Evolutionary conservation across 2,888 invertebrate genomes (phyloP), one percentile per base, ranked within the genome.

Genomic region (Netelia inedita): DNA sequence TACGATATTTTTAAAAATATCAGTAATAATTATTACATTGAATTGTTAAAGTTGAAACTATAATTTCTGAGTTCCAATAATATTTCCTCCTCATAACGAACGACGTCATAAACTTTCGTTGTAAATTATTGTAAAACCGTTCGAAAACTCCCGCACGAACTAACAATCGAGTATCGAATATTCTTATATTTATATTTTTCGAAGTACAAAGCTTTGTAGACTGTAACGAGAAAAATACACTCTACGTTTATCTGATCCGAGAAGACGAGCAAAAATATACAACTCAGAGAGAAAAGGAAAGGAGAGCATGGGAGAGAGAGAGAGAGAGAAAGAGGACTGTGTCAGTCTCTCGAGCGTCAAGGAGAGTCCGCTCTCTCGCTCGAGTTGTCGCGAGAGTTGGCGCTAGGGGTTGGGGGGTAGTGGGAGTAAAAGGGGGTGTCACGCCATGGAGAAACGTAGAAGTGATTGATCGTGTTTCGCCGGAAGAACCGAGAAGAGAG

Each of bases 401-500:
- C 75, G 83, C 86, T 82, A 88, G 90, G 91, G 92, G 91, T 66
- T 91, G 91, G 89, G 84, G 35, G 35, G 16, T 9, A 57, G 91
- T 65, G 66, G 91, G 91, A 89, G 92, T 88, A 89, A 88, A 91
- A 91, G 92, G 88, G 71, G 92, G 92, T 93, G 92, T 93, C 93
- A 92, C 88, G 92, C 91, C 89, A 90, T 90, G 90, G 90, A 83
- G 89, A 89, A 90, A 89, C 91, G 92, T 92, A 92, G 92, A 91
- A 92, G 93, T 93, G 94, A 93, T 93, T 94, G 93, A 94, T 94
- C 89, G 92, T 93, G 91, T 93, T 93, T 92, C 91, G 91, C 92
- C 93, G 93, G 93, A 93, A 93, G 92, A 93, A 90, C 86, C 85
- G 59, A 72, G 82, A 73, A 78, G 76, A 69, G 85, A 90, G 86